Percentiles rank a stretch among this genome's conserved stretches.
These are phyloP conservation scores for Cyanoliseus patagonus DNA, from an alignment of 2,113 vertebrate genomes.

Conservation along the genomic window DNA sequence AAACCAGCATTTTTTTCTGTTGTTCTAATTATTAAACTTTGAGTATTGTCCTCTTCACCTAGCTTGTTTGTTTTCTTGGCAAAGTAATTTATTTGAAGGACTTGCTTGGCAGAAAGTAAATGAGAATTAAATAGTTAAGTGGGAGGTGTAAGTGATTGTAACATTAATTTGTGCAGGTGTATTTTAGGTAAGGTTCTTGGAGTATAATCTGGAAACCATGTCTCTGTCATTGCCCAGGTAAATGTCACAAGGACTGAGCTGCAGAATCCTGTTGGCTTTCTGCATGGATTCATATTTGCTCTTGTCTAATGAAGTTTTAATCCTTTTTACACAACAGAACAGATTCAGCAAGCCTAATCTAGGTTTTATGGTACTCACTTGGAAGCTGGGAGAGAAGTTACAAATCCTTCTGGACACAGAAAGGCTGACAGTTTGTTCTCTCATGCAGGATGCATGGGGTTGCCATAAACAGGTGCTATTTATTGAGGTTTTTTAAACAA, in stretches of 20 bases:
- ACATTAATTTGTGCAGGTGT: background rate
- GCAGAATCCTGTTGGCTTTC: background rate
- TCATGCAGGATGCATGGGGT: background rate
- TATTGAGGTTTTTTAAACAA: background rate
- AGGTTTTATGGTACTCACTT: background rate
- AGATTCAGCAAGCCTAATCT: background rate
- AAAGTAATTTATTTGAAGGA: background rate
- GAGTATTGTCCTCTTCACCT: background rate
- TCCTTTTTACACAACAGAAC: background rate
- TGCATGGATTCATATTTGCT: background rate
- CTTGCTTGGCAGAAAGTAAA: background rate
- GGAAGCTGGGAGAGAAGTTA: background rate
- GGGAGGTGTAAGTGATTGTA: background rate
- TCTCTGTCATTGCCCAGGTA: background rate
- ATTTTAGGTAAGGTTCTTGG: background rate
- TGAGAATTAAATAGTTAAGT: background rate
- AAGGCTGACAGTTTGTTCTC: background rate
- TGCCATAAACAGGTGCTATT: background rate
- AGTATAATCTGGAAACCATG: background rate
- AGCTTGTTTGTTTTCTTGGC: background rate
- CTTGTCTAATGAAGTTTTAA: background rate
- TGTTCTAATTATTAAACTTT: background rate
- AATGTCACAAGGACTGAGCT: background rate
- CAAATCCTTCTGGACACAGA: background rate
- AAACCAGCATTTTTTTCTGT: background rate